Base-by-base conservation (phyloP, 2,888 invertebrate genomes). In the Ommatoiulus sabulosus region DNA sequence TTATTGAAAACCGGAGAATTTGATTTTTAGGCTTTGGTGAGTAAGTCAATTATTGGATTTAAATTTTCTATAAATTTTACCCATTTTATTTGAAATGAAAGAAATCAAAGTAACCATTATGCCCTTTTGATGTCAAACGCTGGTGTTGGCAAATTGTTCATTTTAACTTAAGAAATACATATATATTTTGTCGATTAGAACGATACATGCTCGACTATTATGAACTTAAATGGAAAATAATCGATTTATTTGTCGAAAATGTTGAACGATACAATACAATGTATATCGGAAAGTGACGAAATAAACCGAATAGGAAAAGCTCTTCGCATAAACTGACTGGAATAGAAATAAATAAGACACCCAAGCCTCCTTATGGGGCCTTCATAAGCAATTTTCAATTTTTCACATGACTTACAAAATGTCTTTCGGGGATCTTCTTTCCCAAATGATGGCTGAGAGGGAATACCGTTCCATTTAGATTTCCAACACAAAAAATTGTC, bases 361-460 rank as follows among this genome's bases (percentile, higher is more conserved):
- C 72, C 24, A 35, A 35, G 80, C 35, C 35, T 8, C 80, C 80
- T 35, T 80, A 80, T 80, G 80, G 35, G 35, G 35, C 80, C 80
- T 80, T 80, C 80, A 80, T 80, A 80, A 35, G 35, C 80, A 80
- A 80, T 80, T 80, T 80, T 80, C 35, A 80, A 80, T 80, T 80
- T 80, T 80, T 80, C 80, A 35, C 80, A 80, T 80, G 80, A 80
- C 80, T 80, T 80, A 24, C 80, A 80, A 80, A 80, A 80, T 80
- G 80, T 80, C 80, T 80, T 80, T 35, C 12, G 80, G 35, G 80
- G 80, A 80, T 80, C 80, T 80, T 80, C 80, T 80, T 80, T 80
- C 80, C 80, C 2, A 80, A 80, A 8, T 35, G 80, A 80, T 10
- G 35, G 15, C 35, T 35, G 12, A 12, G 24, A 7, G 35, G 35